Conservation (phyloP, 2,797 vertebrate species). For the Hephaestus fuliginosus region DNA sequence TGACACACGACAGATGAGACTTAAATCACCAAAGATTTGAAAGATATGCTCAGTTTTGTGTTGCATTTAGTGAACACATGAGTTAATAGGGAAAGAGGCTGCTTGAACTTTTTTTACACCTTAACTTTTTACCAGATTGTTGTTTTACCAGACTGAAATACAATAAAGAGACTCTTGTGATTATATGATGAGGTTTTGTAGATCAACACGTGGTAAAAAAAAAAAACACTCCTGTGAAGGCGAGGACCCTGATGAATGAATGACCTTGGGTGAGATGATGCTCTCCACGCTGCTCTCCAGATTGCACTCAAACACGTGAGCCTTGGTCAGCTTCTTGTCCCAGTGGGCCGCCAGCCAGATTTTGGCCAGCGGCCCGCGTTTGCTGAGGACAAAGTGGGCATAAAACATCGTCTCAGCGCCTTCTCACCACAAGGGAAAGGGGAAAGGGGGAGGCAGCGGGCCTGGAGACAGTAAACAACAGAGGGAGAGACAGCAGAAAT, state of each 20-base stretch:
- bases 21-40: background rate
- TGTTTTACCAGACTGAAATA: background rate
- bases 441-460: constrained; percentile 44
- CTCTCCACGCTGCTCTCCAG: constrained; percentile 96
- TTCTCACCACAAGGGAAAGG: constrained; percentile 73
- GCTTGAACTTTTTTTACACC: background rate
- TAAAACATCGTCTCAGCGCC: constrained; percentile 92
- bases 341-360: constrained; percentile 98
- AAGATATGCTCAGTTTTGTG: background rate
- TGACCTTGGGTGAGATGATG: constrained; percentile 96
- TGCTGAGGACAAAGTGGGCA: constrained; percentile 96
- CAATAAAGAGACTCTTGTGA: background rate
- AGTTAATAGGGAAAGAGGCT: background rate
- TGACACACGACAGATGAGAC: background rate
- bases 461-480: constrained; percentile 50
- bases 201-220: background rate
- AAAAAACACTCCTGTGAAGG: background rate
- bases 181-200: background rate
- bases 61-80: background rate
- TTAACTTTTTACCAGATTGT: background rate
- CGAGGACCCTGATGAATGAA: background rate
- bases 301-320: constrained; percentile 96
- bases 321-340: constrained; percentile 98
- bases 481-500: constrained; percentile 16
- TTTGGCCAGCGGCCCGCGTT: constrained; percentile 96